phyloP scores from a whole-genome alignment of 2,113 vertebrate species.

The Gasterosteus aculeatus region DNA sequence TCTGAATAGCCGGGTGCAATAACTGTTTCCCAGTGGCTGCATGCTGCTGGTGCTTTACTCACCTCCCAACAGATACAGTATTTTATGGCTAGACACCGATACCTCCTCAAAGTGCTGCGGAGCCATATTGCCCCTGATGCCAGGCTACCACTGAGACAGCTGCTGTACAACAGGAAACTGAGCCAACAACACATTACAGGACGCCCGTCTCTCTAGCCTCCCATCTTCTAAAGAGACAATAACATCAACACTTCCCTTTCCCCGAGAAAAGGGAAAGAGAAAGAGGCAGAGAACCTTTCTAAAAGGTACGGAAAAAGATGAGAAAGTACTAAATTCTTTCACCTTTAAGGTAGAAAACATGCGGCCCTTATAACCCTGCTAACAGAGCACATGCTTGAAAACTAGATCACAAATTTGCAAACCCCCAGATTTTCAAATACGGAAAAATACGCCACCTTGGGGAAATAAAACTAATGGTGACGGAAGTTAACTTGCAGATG shows the following conservation, averaged over 20 bases:
- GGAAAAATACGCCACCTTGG: neutral
- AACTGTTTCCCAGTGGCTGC: constrained; percentile 40
- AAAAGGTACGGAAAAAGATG: constrained; percentile 8
- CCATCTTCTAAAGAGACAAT: constrained; percentile 65
- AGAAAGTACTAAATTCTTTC: constrained; percentile 9
- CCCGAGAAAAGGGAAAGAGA: neutral
- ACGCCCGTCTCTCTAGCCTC: constrained; percentile 59
- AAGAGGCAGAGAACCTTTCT: constrained; percentile 8
- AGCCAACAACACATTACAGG: constrained; percentile 64
- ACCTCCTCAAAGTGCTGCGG: constrained; percentile 60
- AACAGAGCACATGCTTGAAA: neutral
- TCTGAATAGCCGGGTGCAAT: constrained; percentile 54
- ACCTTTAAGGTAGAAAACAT: constrained; percentile 36
- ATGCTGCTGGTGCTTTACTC: constrained; percentile 37
- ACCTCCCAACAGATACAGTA: constrained; percentile 55
- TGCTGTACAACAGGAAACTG: constrained; percentile 59
- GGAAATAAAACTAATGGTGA: constrained; percentile 17
- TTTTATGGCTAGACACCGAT: constrained; percentile 62
- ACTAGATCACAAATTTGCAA: constrained; percentile 22
- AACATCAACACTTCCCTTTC: constrained; percentile 53
- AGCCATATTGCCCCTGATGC: constrained; percentile 69
- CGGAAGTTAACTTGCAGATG: constrained; percentile 14
- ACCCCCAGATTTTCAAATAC: constrained; percentile 1
- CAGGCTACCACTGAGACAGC: constrained; percentile 62
- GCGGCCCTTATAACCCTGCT: constrained; percentile 23